These are phyloP conservation scores for Conistra vaccinii DNA, from an alignment of 2,888 invertebrate species.

Conservation along the genomic window DNA sequence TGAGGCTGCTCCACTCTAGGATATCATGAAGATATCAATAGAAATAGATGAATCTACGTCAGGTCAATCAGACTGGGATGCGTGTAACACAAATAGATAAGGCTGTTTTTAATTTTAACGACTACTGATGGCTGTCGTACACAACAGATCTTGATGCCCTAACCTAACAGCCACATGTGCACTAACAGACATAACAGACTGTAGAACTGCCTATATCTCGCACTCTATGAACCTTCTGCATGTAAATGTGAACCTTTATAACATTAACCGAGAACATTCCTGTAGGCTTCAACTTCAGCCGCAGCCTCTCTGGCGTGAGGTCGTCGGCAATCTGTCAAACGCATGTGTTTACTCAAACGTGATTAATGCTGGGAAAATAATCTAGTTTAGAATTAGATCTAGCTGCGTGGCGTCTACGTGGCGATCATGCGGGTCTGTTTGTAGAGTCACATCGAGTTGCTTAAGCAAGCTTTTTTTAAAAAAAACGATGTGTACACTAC, in stretches of 20 bases:
- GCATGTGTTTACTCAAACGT: constrained; percentile 57
- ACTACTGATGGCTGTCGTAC: too few relatives aligned
- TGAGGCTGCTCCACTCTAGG: background rate
- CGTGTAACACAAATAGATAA: background rate
- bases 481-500: too few relatives aligned
- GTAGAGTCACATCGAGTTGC: too few relatives aligned
- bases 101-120: background rate
- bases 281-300: constrained; percentile 31
- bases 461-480: too few relatives aligned
- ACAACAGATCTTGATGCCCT: too few relatives aligned
- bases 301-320: constrained; percentile 33
- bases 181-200: background rate
- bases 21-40: background rate
- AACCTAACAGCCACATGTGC: background rate
- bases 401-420: constrained; percentile 7
- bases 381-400: constrained; percentile 33
- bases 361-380: constrained; percentile 56
- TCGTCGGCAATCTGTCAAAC: constrained; percentile 50
- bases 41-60: background rate
- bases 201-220: background rate
- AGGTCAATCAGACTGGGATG: background rate
- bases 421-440: background rate
- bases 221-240: constrained; percentile 25
- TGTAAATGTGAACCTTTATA: background rate
- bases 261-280: constrained; percentile 31